These are phyloP conservation scores for Limenitis camilla DNA, from an alignment of 2,888 invertebrate species.

Conservation along the genomic window DNA sequence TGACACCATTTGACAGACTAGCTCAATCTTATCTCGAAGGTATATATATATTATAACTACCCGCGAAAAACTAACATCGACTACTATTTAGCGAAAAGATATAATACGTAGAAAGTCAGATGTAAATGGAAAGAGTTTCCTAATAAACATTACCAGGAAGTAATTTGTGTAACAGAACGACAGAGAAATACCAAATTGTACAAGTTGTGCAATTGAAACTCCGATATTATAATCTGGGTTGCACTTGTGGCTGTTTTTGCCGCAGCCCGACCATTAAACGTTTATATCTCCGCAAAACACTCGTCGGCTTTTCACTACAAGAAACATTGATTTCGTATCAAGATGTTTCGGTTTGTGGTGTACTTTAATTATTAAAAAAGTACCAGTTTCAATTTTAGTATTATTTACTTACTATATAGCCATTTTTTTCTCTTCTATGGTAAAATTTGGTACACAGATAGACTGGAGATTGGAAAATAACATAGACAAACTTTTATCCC, in stretches of 20 bases:
- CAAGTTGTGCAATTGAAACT: conserved; percentile 70
- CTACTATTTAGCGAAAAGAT: no score
- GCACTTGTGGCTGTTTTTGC: conserved; percentile 60
- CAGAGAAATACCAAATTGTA: conserved; percentile 63
- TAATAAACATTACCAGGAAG: conserved; percentile 20
- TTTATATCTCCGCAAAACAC: conserved; percentile 53
- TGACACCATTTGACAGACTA: no score
- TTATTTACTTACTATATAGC: no score
- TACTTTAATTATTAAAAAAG: background rate
- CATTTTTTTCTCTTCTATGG: no score
- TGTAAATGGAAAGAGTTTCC: background rate
- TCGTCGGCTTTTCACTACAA: conserved; percentile 32
- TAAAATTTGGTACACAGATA: no score
- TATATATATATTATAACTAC: no score
- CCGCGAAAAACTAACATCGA: no score
- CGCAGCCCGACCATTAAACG: conserved; percentile 46
- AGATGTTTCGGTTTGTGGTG: conserved; percentile 5
- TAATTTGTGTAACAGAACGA: conserved; percentile 34
- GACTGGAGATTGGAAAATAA: no score
- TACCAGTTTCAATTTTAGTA: no score
- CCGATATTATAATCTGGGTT: conserved; percentile 66
- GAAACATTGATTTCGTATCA: conserved; percentile 27
- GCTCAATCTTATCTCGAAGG: no score
- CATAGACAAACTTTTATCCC: no score
- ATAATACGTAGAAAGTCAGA: no score